These are phyloP conservation scores for Piezodorus guildinii DNA, from an alignment of 1,140 invertebrate species.

Conservation along the genomic window DNA sequence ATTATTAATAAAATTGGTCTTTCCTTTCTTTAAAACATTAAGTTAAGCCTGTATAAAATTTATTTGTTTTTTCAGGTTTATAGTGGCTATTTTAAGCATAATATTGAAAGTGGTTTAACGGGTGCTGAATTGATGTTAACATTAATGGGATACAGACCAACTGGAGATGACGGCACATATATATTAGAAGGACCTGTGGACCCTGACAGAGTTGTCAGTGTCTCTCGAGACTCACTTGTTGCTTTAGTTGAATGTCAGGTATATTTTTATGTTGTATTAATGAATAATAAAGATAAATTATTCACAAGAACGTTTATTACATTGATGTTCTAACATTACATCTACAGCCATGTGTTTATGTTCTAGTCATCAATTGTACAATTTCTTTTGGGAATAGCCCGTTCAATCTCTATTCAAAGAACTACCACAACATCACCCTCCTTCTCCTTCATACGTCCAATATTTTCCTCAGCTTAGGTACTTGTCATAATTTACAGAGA, in stretches of 20 bases:
- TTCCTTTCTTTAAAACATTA: not conserved
- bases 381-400: no score
- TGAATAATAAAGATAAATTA: no score
- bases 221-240: slow-evolving; percentile 72
- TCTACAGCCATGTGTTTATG: no score
- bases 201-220: slow-evolving; percentile 61
- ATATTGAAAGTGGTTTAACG: slow-evolving; percentile 64
- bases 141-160: slow-evolving; percentile 65
- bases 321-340: no score
- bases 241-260: slow-evolving; percentile 82
- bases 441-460: no score
- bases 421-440: no score
- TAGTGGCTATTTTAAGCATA: slow-evolving; percentile 75
- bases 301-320: no score
- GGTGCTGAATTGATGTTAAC: slow-evolving; percentile 63
- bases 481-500: no score
- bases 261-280: not conserved
- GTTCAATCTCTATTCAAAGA: no score
- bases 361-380: no score
- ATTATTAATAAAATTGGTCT: not conserved
- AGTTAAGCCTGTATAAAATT: not conserved
- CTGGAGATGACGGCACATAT: slow-evolving; percentile 41
- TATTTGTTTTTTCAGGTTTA: slow-evolving; percentile 49
- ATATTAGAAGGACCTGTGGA: slow-evolving; percentile 60
- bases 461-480: no score